phyloP scores from a whole-genome alignment of 2,797 vertebrate species.

The Caiman crocodilus region DNA sequence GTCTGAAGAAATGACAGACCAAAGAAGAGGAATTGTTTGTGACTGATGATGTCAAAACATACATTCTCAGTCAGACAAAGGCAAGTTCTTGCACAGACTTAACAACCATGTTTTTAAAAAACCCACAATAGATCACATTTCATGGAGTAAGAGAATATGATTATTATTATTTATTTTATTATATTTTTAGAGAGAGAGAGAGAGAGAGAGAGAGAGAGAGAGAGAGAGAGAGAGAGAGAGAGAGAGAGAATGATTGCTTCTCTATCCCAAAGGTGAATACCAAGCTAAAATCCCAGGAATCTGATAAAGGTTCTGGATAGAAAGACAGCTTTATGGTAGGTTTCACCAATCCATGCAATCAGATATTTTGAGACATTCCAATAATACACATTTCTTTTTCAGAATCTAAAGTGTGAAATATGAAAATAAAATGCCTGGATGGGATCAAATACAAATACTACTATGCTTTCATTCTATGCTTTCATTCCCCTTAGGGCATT shows the following conservation, averaged over 20 bases:
- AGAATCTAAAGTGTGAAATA: neutral
- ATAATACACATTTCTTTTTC: neutral
- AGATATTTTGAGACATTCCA: neutral
- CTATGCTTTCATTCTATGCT: neutral
- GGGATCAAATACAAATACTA: neutral
- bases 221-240: neutral
- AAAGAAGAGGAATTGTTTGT: too few relatives aligned
- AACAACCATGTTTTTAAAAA: neutral
- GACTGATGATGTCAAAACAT: too few relatives aligned
- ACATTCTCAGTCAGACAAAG: neutral
- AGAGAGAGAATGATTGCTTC: rapidly evolving
- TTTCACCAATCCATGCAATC: neutral
- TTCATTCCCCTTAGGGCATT: neutral
- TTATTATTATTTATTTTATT: neutral
- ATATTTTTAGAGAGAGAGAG: too few relatives aligned
- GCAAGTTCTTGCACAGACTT: neutral
- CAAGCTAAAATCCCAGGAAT: neutral
- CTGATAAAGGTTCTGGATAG: neutral
- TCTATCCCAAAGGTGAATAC: neutral
- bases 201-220: neutral
- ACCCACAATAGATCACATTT: neutral
- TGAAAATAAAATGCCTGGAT: neutral
- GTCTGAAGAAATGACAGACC: neutral
- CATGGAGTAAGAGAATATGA: neutral
- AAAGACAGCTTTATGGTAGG: neutral